phyloP scores from a whole-genome alignment of 2,113 vertebrate genomes.

The Vulpes lagopus region DNA sequence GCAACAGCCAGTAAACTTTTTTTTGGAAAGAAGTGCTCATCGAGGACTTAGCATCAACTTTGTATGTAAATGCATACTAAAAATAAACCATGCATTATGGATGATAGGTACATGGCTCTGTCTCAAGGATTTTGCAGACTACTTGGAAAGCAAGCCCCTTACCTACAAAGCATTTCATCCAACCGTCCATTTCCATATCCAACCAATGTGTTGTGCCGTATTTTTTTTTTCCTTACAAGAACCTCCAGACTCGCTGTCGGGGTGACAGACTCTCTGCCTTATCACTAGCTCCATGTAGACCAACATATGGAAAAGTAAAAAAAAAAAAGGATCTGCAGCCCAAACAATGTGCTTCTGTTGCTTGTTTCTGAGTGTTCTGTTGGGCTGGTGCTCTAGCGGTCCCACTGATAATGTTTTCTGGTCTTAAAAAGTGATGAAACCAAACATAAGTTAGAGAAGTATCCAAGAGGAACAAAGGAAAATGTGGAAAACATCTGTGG shows the following conservation, averaged over 20 bases:
- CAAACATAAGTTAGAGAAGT: conserved; percentile 81
- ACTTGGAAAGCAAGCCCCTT: conserved; percentile 75
- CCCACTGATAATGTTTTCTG: conserved; percentile 81
- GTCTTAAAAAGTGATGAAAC: conserved; percentile 81
- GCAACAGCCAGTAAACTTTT: conserved; percentile 79
- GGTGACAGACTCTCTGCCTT: conserved; percentile 83
- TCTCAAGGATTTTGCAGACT: conserved; percentile 77
- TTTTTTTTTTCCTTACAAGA: conserved; percentile 58
- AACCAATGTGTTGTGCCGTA: conserved; percentile 72
- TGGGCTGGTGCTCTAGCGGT: conserved; percentile 78
- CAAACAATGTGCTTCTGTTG: conserved; percentile 83
- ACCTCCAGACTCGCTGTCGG: conserved; percentile 79
- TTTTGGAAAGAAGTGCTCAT: conserved; percentile 81
- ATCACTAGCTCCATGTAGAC: conserved; percentile 78
- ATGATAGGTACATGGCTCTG: conserved; percentile 78
- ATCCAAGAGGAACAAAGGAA: conserved; percentile 80
- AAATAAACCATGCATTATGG: conserved; percentile 78
- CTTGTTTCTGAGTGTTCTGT: conserved; percentile 75
- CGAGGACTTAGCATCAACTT: conserved; percentile 77
- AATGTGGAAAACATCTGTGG: conserved; percentile 73
- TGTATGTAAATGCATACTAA: conserved; percentile 81
- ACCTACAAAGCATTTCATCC: conserved; percentile 81
- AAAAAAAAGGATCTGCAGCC: conserved; percentile 74
- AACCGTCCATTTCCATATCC: conserved; percentile 77
- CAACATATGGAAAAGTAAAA: conserved; percentile 84